Base-by-base conservation (phyloP, 2,888 invertebrate species). In the Congeria kusceri region DNA sequence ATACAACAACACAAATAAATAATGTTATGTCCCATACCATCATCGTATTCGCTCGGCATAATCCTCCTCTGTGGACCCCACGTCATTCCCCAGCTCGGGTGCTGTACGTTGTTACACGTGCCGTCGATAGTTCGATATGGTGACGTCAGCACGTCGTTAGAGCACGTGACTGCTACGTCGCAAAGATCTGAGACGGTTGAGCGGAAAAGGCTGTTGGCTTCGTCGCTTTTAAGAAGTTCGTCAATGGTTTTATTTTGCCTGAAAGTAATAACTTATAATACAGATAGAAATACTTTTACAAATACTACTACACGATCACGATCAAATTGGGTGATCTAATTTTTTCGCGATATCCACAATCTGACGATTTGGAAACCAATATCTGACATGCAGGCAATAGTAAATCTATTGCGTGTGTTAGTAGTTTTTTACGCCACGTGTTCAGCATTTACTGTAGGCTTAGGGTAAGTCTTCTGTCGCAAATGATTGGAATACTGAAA, bases 81-180 rank as follows among this genome's bases (percentile, higher is more conserved):
- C 25, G 64, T 32, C 72, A 72, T 80, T 13, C 80, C 80, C 80
- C 80, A 80, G 20, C 59, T 46, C 9, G 75, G 71, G 32, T 68
- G 23, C 18, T 59, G 18, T 0, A 72, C n/a, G 28, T 80, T 80
- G 32, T 80, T 80, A 29, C 80, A 80, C 4, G 67, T 68, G 11
- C 80, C 80, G 28, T 80, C 68, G 15, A 75, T 44, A 2, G 75
- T 71, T 18, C 80, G 57, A 39, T 76, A 80, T 9, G 69, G 73
- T 25, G 78, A 73, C n/a, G 44, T 28, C 53, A 46, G 23, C 28
- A 59, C 64, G 23, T 64, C 59, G 2, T 62, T 18, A 0, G 68
- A 13, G 65, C 78, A 78, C 46, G 68, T 64, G 47, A 65, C 56
- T 32, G 39, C 23, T 13, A 65, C 28, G 25, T 32, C 46, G 28